Base-by-base conservation (phyloP, 1,140 invertebrate genomes). In the Magallana angulata region DNA sequence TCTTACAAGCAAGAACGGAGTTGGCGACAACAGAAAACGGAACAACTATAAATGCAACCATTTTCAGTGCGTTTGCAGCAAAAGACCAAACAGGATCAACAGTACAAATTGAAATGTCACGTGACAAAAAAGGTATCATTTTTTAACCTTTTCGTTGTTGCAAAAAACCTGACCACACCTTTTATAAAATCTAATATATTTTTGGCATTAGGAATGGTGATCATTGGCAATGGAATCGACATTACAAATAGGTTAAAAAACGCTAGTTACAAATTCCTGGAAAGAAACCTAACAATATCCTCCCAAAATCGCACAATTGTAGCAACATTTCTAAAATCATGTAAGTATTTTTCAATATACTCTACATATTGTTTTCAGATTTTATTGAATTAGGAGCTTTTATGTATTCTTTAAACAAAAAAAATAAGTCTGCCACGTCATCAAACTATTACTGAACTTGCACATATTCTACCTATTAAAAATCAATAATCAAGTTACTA, bases 41-140 rank as follows among this genome's bases (percentile, higher is more conserved):
- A 12, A 87, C 59, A 11, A 12, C 14, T 14, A 90, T 86, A 48
- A 90, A 89, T 48, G 90, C 91, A 1, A 91, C 91, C 12, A 82
- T 90, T 8, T 91, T 89, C 82, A 90, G 82, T 36, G 91, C 82
- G 5, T 90, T 91, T 85, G 90, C 88, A 8, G 88, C 85, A 16
- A 88, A 68, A 30, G 85, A 88, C 24, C 30, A 82, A 1, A 60
- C 16, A 5, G 82, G 85, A 57, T 9, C 82, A 1, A 59, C 62
- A 36, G 14, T 87, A 9, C 89, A 90, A 58, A 76, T 88, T 18
- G 89, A 90, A 86, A 24, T 90, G 57, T 58, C 85, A n/a, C 24
- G 59, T 30, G 62, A 84, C n/a, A 82, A 56, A 57, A 24, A 82
- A 11, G 57, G 81, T 82, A 57, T 57, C 36, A 57, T n/a, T n/a